phyloP scores from a whole-genome alignment of 2,113 vertebrate species.

The Anseranas semipalmata region DNA sequence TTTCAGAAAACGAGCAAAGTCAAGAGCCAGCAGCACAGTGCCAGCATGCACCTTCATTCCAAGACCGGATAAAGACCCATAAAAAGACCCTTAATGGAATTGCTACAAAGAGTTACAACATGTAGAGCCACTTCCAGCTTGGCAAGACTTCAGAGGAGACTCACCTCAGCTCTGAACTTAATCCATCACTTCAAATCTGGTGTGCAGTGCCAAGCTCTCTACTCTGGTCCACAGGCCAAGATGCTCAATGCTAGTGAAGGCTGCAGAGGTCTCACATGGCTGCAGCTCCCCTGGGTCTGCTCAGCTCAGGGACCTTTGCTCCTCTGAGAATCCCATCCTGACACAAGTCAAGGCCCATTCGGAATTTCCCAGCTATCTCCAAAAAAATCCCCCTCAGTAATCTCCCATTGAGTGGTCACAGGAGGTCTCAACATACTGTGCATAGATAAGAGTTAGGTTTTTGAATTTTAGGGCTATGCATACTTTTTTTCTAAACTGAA shows the following conservation, averaged over 20 bases:
- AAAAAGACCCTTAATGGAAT: not conserved
- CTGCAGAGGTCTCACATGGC: not conserved
- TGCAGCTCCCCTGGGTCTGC: not conserved
- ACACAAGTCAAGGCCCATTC: not conserved
- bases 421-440: fast-evolving
- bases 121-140: not conserved
- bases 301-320: not conserved
- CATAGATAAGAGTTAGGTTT: not conserved
- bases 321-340: not conserved
- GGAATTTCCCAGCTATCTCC: not conserved
- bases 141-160: not conserved
- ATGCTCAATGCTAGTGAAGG: fast-evolving
- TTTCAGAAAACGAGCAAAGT: not conserved
- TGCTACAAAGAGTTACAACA: not conserved
- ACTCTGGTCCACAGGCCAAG: fast-evolving
- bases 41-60: not conserved
- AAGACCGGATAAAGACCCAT: not conserved
- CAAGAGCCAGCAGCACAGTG: not conserved
- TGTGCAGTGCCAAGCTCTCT: not conserved
- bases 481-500: not conserved
- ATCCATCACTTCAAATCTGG: not conserved
- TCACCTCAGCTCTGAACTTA: not conserved
- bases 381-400: not conserved
- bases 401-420: not conserved
- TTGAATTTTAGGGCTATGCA: not conserved